Conservation (phyloP, 2,113 vertebrate species). For the Odocoileus virginianus region DNA sequence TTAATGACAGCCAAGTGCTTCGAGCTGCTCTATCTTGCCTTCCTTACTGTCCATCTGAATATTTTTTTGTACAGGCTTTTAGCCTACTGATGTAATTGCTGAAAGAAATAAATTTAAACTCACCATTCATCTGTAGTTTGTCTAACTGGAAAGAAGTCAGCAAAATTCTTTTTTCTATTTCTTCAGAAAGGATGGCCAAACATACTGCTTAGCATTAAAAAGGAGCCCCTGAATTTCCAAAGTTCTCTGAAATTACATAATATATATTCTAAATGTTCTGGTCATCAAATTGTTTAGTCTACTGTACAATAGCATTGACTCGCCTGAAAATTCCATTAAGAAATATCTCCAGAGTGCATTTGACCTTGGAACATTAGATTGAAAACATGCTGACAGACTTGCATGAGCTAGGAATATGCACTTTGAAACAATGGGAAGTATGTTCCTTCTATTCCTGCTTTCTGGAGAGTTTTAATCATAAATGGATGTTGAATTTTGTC, state of each 20-base stretch:
- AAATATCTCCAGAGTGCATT: slow-evolving; percentile 34
- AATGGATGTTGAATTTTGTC: too few relatives aligned
- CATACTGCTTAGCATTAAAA: slow-evolving; percentile 24
- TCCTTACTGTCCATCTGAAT: not conserved
- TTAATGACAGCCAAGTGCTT: not conserved
- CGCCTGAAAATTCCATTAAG: slow-evolving; percentile 7
- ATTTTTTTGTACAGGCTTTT: not conserved
- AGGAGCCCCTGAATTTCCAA: not conserved
- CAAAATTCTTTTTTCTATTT: not conserved
- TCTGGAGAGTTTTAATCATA: too few relatives aligned
- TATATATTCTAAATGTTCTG: slow-evolving; percentile 9
- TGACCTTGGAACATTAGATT: slow-evolving; percentile 39
- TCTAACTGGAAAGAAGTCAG: slow-evolving; percentile 8
- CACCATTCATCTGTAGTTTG: not conserved
- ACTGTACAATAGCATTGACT: slow-evolving; percentile 23
- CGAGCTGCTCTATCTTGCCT: not conserved
- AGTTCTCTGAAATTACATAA: slow-evolving; percentile 34
- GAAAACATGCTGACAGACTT: slow-evolving; percentile 28
- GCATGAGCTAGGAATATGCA: slow-evolving; percentile 14
- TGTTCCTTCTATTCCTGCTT: too few relatives aligned
- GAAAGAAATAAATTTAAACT: slow-evolving; percentile 30
- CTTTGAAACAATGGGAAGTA: not conserved
- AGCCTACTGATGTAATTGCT: slow-evolving; percentile 14
- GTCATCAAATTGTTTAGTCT: slow-evolving; percentile 48
- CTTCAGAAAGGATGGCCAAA: not conserved